Conservation (phyloP, 2,888 invertebrate genomes). For the Xanthorhoe spadicearia region DNA sequence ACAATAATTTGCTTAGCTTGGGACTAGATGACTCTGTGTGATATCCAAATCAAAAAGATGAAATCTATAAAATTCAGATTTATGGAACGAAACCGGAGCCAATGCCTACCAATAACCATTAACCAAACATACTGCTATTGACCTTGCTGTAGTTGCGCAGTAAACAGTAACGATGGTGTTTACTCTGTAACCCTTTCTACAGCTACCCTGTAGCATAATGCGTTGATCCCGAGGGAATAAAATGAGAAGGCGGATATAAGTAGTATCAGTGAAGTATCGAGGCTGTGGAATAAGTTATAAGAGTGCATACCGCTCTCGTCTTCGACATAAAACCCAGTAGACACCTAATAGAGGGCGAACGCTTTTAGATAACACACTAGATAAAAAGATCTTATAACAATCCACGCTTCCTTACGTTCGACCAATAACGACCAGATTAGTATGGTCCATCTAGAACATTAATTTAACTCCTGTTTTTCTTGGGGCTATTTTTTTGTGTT, state of each 20-base stretch:
- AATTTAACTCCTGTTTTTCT: too few relatives aligned
- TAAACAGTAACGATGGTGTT: constrained; percentile 23
- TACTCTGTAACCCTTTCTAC: constrained; percentile 17
- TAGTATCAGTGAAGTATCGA: constrained; percentile 25
- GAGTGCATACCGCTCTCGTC: not conserved
- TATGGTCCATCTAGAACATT: too few relatives aligned
- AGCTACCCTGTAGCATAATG: constrained; percentile 18
- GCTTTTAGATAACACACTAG: too few relatives aligned
- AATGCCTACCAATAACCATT: constrained; percentile 11
- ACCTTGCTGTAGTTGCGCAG: constrained; percentile 21
- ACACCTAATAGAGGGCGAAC: too few relatives aligned
- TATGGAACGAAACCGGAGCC: constrained; percentile 3
- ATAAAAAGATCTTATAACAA: too few relatives aligned
- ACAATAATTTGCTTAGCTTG: too few relatives aligned
- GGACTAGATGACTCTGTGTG: too few relatives aligned
- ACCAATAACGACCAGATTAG: too few relatives aligned
- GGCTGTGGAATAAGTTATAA: constrained; percentile 12
- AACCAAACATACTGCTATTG: constrained; percentile 18
- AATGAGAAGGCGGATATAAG: constrained; percentile 27
- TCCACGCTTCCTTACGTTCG: too few relatives aligned
- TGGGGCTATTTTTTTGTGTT: too few relatives aligned
- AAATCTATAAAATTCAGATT: constrained; percentile 10
- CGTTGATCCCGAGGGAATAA: constrained; percentile 26
- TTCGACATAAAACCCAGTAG: too few relatives aligned
- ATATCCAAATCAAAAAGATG: too few relatives aligned